Base-by-base conservation (phyloP, 2,113 vertebrate species). In the Acinonyx jubatus region DNA sequence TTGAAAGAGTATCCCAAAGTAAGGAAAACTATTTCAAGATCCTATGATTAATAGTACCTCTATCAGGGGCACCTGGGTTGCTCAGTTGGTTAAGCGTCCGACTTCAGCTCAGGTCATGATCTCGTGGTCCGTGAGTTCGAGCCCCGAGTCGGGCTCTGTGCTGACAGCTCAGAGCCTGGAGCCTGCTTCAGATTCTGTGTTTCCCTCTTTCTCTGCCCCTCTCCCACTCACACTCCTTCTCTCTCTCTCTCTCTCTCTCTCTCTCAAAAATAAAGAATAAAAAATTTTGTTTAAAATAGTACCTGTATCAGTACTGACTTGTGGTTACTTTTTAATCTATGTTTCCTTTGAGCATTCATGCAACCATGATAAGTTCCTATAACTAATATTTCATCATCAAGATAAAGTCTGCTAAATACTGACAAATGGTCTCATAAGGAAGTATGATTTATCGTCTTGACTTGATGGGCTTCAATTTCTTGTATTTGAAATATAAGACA, bases 101-200 rank as follows among this genome's bases (percentile, higher is more conserved):
- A 45, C 45, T 45, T 45, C 45, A 8, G 45, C 45, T 45, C 45
- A 45, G 45, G 45, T 45, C 45, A 45, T 45, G 45, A 45, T 45
- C 45, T 45, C 0, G 45, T 8, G 9, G 45, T 9, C 9, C 45
- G 0, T 45, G 45, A 45, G 45, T 45, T 9, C 45, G 1, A 9
- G 45, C 45, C 45, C 45, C 8, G 0, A 0, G 1, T 45, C 45
- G 9, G 45, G 7, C 45, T 45, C 45, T 45, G 0, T 45, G 45
- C 45, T 45, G 8, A 45, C 45, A 45, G 45, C 45, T 45, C 45
- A 0, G 0, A 45, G 45, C 45, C 45, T 45, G 45, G 45, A 45
- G 45, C 45, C 45, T 45, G 45, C 45, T 9, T 45, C 45, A 45
- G 45, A 45, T 45, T 45, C 45, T 45, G 0, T 45, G 45, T 45